Percentiles rank a stretch among this genome's conserved stretches.
Evolutionary conservation across 2,797 vertebrate species (phyloP).

Genomic region (Dryobates pubescens): DNA sequence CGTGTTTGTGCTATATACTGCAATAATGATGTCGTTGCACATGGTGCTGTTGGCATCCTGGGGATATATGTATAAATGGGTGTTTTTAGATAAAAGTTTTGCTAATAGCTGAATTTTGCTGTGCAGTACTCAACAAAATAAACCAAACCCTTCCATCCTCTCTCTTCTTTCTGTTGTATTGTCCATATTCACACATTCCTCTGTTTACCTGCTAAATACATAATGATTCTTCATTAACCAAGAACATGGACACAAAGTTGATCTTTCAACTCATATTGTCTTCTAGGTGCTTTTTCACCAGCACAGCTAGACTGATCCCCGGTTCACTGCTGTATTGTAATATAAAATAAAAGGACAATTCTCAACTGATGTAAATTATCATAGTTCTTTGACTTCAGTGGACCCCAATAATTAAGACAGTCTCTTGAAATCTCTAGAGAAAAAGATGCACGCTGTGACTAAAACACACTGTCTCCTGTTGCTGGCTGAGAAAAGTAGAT

Average conservation of each 20-base stretch:
- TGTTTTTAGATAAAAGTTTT: neutral
- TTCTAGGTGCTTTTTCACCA: neutral
- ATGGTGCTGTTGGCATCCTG: neutral
- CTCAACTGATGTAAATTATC: neutral
- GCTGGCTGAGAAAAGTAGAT: neutral
- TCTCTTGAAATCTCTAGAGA: neutral
- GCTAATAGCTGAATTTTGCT: neutral
- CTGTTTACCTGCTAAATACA: fast-evolving
- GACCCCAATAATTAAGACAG: neutral
- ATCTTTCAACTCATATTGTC: neutral
- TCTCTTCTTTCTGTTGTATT: neutral
- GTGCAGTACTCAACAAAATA: neutral
- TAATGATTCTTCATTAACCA: neutral
- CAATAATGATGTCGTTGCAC: neutral
- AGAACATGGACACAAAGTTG: neutral
- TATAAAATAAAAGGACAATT: neutral
- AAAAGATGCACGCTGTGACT: neutral
- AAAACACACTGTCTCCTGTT: neutral
- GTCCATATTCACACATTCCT: neutral
- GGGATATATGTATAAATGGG: neutral
- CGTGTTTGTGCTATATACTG: neutral
- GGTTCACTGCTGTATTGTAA: neutral
- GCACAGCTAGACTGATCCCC: neutral
- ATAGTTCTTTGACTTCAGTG: neutral
- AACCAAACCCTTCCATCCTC: neutral